phyloP scores from a whole-genome alignment of 2,888 invertebrate genomes.

The Chorisops tibialis region DNA sequence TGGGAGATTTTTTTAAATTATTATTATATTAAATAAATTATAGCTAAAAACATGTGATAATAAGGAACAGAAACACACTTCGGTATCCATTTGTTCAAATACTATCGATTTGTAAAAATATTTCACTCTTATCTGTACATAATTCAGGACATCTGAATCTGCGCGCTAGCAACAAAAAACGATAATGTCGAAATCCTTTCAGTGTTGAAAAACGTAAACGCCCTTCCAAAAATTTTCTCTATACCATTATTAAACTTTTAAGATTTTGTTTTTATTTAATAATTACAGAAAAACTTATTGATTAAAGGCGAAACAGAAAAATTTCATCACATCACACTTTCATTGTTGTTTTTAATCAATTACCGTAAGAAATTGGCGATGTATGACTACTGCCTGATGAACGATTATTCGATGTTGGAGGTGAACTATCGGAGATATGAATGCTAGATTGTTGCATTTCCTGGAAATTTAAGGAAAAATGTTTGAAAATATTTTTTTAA shows the following conservation, averaged over 20 bases:
- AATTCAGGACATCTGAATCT: too few relatives aligned
- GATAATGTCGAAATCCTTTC: too few relatives aligned
- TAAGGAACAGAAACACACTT: too few relatives aligned
- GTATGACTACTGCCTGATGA: conserved; percentile 26
- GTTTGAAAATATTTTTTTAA: too few relatives aligned
- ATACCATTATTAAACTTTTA: neutral
- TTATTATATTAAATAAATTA: neutral
- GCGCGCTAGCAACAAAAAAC: too few relatives aligned
- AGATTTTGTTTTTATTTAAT: neutral
- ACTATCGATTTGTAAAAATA: too few relatives aligned
- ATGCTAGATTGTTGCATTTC: conserved; percentile 32
- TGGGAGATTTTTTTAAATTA: neutral
- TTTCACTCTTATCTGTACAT: too few relatives aligned
- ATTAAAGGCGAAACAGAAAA: neutral
- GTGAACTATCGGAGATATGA: conserved; percentile 29
- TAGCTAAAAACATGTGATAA: too few relatives aligned
- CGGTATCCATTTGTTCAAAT: too few relatives aligned
- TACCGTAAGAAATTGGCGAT: conserved; percentile 26
- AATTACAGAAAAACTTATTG: neutral
- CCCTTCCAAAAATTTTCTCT: neutral
- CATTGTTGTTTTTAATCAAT: conserved; percentile 18
- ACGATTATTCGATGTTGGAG: conserved; percentile 20
- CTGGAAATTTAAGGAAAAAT: conserved; percentile 5
- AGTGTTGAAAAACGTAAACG: too few relatives aligned
- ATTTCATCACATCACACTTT: conserved; percentile 1